Evolutionary conservation across 2,113 vertebrate genomes (phyloP).

Genomic region (Tetrao urogallus): DNA sequence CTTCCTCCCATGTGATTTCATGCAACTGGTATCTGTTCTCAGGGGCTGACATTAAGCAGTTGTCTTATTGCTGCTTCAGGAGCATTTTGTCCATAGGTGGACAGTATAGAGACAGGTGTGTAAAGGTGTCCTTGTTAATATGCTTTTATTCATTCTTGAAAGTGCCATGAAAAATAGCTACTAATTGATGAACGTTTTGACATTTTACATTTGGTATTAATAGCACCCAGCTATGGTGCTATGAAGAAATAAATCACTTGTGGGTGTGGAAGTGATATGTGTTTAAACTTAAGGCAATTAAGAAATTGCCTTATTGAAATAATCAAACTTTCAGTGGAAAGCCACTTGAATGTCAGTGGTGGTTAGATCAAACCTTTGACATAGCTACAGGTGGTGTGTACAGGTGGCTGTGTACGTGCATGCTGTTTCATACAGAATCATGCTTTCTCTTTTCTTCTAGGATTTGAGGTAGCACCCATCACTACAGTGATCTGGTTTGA

Average conservation of each 20-base stretch:
- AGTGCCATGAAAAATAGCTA: not conserved
- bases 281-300: not conserved
- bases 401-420: not conserved
- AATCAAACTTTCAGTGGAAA: not conserved
- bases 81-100: not conserved
- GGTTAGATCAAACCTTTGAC: not conserved
- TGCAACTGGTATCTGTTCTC: fast-evolving
- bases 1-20: not conserved
- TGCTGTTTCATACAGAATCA: not conserved
- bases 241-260: not conserved
- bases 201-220: not conserved
- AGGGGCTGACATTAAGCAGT: not conserved
- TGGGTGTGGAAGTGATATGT: not conserved
- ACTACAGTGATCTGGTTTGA: not conserved
- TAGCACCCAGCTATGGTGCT: not conserved
- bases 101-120: not conserved
- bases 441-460: fast-evolving
- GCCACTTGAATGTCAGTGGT: not conserved
- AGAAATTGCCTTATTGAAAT: not conserved
- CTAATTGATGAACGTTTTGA: not conserved
- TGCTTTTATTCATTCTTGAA: not conserved
- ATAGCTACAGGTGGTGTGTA: not conserved
- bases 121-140: not conserved
- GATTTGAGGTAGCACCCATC: not conserved
- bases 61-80: not conserved